Evolutionary conservation across 2,797 vertebrate species (phyloP).

Genomic region (Meriones psammophilus): DNA sequence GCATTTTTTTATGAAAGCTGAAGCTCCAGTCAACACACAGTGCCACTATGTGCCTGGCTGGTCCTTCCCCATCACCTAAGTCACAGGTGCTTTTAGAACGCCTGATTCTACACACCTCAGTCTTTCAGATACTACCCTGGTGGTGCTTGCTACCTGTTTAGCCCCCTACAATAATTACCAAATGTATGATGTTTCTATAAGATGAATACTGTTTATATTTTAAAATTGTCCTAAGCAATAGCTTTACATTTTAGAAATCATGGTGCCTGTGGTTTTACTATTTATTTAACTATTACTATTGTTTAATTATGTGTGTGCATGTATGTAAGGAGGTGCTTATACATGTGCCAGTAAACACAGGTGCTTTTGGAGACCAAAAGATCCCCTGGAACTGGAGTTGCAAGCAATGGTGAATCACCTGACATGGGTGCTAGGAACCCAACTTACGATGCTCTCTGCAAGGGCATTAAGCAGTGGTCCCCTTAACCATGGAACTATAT

Average conservation of each 20-base stretch:
- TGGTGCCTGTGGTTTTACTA: neutral
- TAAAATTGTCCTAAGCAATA: slow-evolving; percentile 27
- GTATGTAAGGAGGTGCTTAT: neutral
- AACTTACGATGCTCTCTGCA: neutral
- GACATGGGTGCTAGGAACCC: neutral
- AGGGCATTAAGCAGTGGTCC: neutral
- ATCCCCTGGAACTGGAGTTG: neutral
- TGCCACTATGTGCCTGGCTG: neutral
- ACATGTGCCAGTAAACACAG: neutral
- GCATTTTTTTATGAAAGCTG: neutral
- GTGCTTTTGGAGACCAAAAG: neutral
- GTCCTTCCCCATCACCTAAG: neutral
- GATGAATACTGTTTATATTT: slow-evolving; percentile 19
- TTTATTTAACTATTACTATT: neutral
- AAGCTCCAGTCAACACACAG: neutral
- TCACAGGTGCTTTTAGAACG: neutral
- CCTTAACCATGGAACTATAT: neutral
- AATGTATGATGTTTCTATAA: neutral
- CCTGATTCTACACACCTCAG: neutral
- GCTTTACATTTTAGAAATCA: slow-evolving; percentile 20
- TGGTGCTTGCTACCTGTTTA: neutral
- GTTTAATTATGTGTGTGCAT: neutral
- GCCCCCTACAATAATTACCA: neutral
- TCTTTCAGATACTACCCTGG: neutral
- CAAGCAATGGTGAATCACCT: neutral